Percentiles rank a stretch among this genome's conserved stretches.
Conservation (phyloP, 1,140 invertebrate species). For the Lutraria rhynchaena region DNA sequence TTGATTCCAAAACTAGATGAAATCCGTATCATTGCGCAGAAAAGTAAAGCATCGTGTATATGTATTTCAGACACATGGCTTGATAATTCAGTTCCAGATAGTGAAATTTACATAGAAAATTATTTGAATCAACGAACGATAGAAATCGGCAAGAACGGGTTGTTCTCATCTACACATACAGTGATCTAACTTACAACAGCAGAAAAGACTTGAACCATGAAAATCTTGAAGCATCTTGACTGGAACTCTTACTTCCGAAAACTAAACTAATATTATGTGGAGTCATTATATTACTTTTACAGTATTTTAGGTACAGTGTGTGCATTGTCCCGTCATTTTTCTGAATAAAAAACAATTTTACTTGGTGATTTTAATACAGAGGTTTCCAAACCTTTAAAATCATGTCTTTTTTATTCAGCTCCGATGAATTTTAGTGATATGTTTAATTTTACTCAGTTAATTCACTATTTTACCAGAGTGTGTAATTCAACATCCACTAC, state of each 20-base stretch:
- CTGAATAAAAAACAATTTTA: slow-evolving; percentile 13
- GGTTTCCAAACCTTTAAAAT: slow-evolving; percentile 12
- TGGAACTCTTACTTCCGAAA: slow-evolving; percentile 24
- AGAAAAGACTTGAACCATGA: no score
- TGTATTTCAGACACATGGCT: no score
- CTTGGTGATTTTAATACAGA: no score
- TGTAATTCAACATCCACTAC: slow-evolving; percentile 28
- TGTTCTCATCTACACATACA: slow-evolving; percentile 4
- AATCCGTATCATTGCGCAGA: no score
- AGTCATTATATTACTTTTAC: slow-evolving; percentile 15
- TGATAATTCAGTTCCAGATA: no score
- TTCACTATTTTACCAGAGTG: neutral
- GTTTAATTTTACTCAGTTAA: no score
- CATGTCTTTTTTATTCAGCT: slow-evolving; percentile 2
- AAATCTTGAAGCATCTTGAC: slow-evolving; percentile 19
- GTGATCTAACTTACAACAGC: no score
- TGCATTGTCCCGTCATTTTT: slow-evolving; percentile 10
- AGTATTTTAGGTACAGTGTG: slow-evolving; percentile 18
- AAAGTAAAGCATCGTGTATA: no score
- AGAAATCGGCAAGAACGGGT: no score
- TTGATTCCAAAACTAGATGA: no score
- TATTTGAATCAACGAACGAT: neutral
- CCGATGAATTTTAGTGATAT: neutral
- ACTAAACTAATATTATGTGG: slow-evolving; percentile 20
- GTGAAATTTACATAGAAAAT: slow-evolving; percentile 18